Evolutionary conservation across 2,797 vertebrate genomes (phyloP).

Genomic region (Peromyscus attwateri): DNA sequence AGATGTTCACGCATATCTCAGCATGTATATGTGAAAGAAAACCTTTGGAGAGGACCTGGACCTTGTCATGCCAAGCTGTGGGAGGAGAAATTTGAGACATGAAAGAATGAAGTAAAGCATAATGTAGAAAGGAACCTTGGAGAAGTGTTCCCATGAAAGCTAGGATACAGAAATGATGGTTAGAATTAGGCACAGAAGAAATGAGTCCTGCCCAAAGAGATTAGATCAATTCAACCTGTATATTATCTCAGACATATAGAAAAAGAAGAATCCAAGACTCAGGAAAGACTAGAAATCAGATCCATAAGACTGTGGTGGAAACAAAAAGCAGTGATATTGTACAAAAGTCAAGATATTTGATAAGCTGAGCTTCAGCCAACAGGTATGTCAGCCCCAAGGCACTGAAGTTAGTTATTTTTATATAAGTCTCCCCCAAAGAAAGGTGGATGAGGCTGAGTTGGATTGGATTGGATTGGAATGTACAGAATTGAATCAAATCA

Average conservation of each 20-base stretch:
- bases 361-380: not conserved
- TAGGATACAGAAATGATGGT: not conserved
- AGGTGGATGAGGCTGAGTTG: not conserved
- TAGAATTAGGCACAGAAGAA: not conserved
- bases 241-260: not conserved
- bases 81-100: constrained; percentile 15
- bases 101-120: constrained; percentile 18
- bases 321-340: not conserved
- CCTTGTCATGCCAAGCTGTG: not conserved
- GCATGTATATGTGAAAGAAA: constrained; percentile 38
- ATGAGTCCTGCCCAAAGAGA: not conserved
- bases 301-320: not conserved
- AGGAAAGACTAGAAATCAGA: constrained; percentile 22
- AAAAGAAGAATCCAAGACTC: not conserved
- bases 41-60: constrained; percentile 6
- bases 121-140: not conserved
- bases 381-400: not conserved
- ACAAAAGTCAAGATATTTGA: constrained; percentile 50
- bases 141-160: not conserved
- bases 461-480: not conserved
- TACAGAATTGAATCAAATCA: constrained; percentile 35
- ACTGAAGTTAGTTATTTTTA: constrained; percentile 43
- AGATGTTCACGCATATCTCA: constrained; percentile 65
- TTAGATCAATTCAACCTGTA: not conserved
- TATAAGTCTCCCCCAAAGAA: constrained; percentile 10